Evolutionary conservation across 1,140 invertebrate genomes (phyloP).

Genomic region (Paralvinella palmiformis): DNA sequence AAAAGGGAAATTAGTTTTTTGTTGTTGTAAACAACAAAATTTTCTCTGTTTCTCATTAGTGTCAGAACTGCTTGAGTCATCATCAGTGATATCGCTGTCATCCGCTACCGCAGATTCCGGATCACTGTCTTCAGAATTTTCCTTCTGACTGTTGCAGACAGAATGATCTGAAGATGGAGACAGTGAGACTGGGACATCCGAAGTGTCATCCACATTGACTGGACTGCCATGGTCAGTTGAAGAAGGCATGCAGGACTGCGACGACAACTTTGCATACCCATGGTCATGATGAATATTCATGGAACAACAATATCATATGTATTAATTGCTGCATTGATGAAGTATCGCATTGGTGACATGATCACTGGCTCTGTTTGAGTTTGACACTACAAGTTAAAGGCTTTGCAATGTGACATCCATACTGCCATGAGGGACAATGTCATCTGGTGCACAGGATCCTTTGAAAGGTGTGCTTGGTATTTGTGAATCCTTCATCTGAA

Average conservation of each 20-base stretch:
- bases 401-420: too few species aligned
- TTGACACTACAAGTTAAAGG: too few species aligned
- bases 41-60: neutral
- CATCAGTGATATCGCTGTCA: neutral
- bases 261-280: neutral
- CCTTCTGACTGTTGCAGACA: conserved; percentile 1
- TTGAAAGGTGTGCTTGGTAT: neutral
- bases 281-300: conserved; percentile 4
- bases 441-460: neutral
- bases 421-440: too few species aligned
- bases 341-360: neutral
- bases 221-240: neutral
- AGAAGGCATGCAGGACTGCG: neutral
- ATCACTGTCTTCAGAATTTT: neutral
- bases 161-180: neutral
- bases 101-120: too few species aligned
- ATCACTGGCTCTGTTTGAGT: neutral
- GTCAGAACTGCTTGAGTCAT: neutral
- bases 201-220: neutral
- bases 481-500: neutral
- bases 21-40: neutral
- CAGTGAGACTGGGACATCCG: conserved; percentile 3
- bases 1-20: conserved; percentile 1
- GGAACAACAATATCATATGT: conserved; percentile 1
- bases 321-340: neutral